Percentiles rank a stretch among this genome's conserved stretches.
phyloP scores from a whole-genome alignment of 1,140 invertebrate genomes.

The Neodiprion lecontei region DNA sequence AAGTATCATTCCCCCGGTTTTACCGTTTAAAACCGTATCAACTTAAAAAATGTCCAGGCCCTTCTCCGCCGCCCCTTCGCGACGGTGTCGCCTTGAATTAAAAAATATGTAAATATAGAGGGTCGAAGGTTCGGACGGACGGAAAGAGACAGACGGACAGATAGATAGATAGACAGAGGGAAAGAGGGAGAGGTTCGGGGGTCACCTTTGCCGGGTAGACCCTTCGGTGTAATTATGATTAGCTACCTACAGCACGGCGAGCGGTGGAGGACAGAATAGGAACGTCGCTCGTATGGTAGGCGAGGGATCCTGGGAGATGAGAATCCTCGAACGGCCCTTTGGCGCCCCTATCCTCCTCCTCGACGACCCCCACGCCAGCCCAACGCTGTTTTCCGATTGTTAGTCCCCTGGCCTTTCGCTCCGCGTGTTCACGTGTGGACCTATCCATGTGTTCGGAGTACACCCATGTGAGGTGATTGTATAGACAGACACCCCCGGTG shows the following conservation, averaged over 20 bases:
- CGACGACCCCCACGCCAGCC: slow-evolving; percentile 24
- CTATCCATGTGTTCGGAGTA: neutral
- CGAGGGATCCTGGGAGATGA: slow-evolving; percentile 55
- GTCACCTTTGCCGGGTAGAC: slow-evolving; percentile 10
- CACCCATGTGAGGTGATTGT: too few species aligned
- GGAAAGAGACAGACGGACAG: slow-evolving; percentile 14
- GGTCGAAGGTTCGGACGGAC: slow-evolving; percentile 21
- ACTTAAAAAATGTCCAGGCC: neutral
- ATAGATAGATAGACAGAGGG: neutral
- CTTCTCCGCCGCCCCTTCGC: slow-evolving; percentile 12
- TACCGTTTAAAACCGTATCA: too few species aligned
- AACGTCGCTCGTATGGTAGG: slow-evolving; percentile 55
- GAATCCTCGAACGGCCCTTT: slow-evolving; percentile 58
- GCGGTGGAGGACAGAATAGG: slow-evolving; percentile 49
- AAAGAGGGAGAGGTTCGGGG: slow-evolving; percentile 14
- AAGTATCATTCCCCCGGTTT: too few species aligned
- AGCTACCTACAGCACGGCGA: slow-evolving; percentile 37
- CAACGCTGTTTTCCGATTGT: slow-evolving; percentile 47
- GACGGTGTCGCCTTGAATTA: slow-evolving; percentile 16
- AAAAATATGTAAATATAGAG: slow-evolving; percentile 8
- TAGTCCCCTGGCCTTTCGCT: slow-evolving; percentile 34
- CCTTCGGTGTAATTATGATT: slow-evolving; percentile 46
- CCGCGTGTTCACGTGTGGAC: neutral
- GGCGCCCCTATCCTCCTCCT: slow-evolving; percentile 38
- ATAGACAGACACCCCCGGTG: too few species aligned